Base-by-base conservation (phyloP, 2,797 vertebrate species). In the Eutrigla gurnardus region DNA sequence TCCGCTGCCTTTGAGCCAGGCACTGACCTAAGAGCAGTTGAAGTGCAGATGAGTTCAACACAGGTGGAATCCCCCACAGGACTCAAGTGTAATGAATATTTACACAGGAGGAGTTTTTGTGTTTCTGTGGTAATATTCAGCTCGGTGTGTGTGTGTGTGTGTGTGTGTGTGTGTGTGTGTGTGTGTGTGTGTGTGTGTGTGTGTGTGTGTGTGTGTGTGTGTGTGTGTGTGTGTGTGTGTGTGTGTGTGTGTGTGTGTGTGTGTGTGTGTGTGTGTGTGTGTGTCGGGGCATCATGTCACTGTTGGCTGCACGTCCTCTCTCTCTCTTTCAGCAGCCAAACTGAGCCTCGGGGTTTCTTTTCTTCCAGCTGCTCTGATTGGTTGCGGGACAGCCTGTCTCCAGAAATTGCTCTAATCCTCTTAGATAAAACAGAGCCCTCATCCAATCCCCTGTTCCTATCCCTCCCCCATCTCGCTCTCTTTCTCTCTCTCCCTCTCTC, bases 391-490 rank as follows among this genome's bases (percentile, higher is more conserved):
- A 90, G 75, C 89, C 93, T 89, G 81, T 95, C 95, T 95, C 91
- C 91, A 92, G 92, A 93, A 96, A 95, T 93, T 88, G 90, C 94
- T 93, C 80, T 96, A 97, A 97, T 97, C 96, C 95, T 77, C 89
- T 94, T 93, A 95, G 93, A 95, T 94, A 94, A 89, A 90, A 87
- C 94, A 83, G 93, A 94, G 90, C 90, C 83, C 86, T 93, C 87
- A 75, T 87, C 93, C 93, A 94, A 92, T 93, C 92, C 86, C 53
- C 80, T 76, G 74, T 73, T 47, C 78, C 82, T 62, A 77, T 80
- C 73, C 76, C 66, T 88, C 70, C 62, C n/a, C 73, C 61, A 60
- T 9, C 54, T 60, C 59, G 35, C 70, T 25, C 70, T 45, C 72
- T 12, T 61, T 12, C 75, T 58, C 61, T 64, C 58, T 64, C 74